Percentiles rank a stretch among this genome's conserved stretches.
phyloP scores from a whole-genome alignment of 2,797 vertebrate species.

The Neopelma chrysocephalum region DNA sequence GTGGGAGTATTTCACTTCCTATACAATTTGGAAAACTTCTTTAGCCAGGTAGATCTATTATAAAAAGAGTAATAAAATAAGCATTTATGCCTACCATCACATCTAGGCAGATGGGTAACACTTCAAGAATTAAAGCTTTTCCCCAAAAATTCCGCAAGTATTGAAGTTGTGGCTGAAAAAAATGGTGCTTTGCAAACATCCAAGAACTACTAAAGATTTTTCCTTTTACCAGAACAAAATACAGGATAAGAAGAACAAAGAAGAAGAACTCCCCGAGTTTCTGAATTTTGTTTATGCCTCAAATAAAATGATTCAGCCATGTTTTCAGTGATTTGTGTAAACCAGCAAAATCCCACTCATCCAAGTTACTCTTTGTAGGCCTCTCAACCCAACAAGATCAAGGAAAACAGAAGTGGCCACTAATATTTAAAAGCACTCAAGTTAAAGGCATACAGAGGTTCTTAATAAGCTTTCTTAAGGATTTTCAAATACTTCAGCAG shows the following conservation, averaged over 20 bases:
- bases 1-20: background rate
- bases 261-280: background rate
- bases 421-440: background rate
- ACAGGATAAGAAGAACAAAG: background rate
- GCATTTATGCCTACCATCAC: background rate
- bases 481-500: background rate
- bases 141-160: background rate
- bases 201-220: background rate
- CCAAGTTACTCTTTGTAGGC: background rate
- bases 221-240: background rate
- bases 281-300: constrained; percentile 1
- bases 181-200: background rate
- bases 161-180: background rate
- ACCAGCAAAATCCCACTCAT: background rate
- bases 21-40: background rate
- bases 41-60: background rate
- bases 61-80: background rate
- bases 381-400: background rate
- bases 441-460: background rate
- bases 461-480: background rate
- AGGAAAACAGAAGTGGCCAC: background rate
- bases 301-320: background rate
- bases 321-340: background rate
- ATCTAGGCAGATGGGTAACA: background rate
- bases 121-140: background rate